phyloP scores from a whole-genome alignment of 2,888 invertebrate genomes.

The Nezara viridula region DNA sequence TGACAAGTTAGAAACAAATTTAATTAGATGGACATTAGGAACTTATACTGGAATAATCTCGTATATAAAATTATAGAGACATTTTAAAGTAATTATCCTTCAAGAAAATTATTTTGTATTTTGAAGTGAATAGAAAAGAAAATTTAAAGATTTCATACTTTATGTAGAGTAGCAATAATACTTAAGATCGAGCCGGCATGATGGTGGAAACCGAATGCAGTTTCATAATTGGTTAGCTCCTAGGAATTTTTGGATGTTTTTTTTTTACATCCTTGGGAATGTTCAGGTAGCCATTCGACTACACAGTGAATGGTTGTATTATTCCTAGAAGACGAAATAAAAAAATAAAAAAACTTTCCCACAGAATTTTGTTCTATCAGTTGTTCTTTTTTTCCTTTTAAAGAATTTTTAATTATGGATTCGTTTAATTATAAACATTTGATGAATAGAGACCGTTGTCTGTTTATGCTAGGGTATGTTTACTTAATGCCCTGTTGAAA shows the following conservation, averaged over 20 bases:
- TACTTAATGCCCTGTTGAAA: background rate
- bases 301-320: background rate
- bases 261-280: background rate
- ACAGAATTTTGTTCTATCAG: background rate
- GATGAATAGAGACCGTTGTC: background rate
- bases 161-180: no score
- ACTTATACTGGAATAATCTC: no score
- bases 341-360: background rate
- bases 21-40: no score
- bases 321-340: background rate
- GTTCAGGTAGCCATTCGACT: background rate
- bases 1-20: no score
- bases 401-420: background rate
- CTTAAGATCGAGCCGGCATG: no score
- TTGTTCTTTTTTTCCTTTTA: background rate
- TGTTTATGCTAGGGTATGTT: background rate
- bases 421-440: background rate
- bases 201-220: no score
- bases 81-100: no score
- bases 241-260: background rate
- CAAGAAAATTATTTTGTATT: no score
- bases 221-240: background rate
- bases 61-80: no score
- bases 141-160: no score
- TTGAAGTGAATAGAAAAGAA: no score